Evolutionary conservation across 1,140 invertebrate genomes (phyloP), one percentile per base, ranked within the genome.

Genomic region (Diabrotica virgifera): DNA sequence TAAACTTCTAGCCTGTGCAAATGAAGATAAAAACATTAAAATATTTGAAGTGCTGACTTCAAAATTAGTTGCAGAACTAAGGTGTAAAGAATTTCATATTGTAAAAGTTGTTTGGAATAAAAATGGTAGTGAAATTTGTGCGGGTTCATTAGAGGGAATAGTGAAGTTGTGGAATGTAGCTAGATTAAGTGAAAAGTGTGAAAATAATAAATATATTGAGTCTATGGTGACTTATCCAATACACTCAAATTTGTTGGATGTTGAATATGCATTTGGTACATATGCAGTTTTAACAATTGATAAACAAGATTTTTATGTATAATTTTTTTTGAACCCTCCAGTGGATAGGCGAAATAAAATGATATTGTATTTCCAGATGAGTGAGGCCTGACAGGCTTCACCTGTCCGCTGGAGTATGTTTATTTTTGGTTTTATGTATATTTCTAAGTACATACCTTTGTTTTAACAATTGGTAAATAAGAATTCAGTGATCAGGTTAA

Each of bases 1-100:
- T 62, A 83, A 87, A 75, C 85, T 84, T 70, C 71, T 92, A 50
- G 89, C 88, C 8, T 85, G 87, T 66, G 87, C 84, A 72, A 88
- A 88, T 53, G 88, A 89, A 70, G 89, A 90, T 73, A 81, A 84
- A 68, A 77, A 78, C 55, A 83, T 91, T 57, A 80, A 82, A 65
- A 81, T 91, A 61, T 92, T 89, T 89, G 89, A 91, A 76, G 77
- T 92, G 62, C 81, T 83, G 6, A 81, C 84, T 56, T 87, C 87
- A 57, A 78, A 80, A 60, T 70, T 87, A 56, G 62, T 88, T 10
- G 83, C 84, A 66, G 86, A 90, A 70, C 75, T 90, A 3, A 82
- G 82, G 72, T 86, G 86, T 52, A 85, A 86, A 69, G 80, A 82
- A n/a, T 82, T 85, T 64, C 84, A 83, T 11, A 77, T 89, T 5